phyloP scores from a whole-genome alignment of 2,888 invertebrate species.

The Sussaba pulchella region DNA sequence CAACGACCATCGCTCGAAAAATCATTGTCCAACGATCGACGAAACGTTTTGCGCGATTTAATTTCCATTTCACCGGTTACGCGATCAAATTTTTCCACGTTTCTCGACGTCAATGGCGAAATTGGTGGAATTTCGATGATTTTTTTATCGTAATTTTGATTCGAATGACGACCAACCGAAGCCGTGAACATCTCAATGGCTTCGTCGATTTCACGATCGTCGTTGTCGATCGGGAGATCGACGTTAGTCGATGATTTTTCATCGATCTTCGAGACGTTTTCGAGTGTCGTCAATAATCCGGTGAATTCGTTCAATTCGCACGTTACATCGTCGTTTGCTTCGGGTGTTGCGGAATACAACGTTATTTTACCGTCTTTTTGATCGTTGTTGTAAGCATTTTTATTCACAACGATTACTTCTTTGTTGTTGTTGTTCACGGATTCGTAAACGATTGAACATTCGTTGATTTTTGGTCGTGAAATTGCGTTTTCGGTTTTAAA shows the following conservation, averaged over 20 bases:
- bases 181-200: not conserved
- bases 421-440: constrained; percentile 54
- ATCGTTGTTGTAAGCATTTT: not conserved
- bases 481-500: not conserved
- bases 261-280: not conserved
- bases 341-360: not conserved
- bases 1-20: too few species aligned
- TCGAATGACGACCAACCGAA: not conserved
- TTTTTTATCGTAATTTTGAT: too few species aligned
- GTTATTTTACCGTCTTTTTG: not conserved
- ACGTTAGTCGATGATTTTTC: not conserved
- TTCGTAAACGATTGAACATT: not conserved
- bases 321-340: not conserved
- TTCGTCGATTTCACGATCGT: constrained; percentile 3
- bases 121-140: too few species aligned
- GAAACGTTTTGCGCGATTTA: not conserved
- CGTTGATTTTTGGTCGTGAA: not conserved
- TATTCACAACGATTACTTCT: constrained; percentile 2
- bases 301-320: constrained; percentile 21
- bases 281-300: not conserved
- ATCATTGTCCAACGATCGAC: not conserved
- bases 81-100: constrained; percentile 37
- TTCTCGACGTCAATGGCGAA: constrained; percentile 35
- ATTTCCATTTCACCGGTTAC: not conserved
- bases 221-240: not conserved